These are phyloP conservation scores for silkworm (Bombyx mori) DNA, from an alignment of 1,140 invertebrate species.

Conservation along the genomic window ASM3026992v2 NC_085122.1:6559501-6560000, in stretches of 20 bases:
- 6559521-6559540: constrained; percentile 62
- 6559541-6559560: constrained; percentile 58
- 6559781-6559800: neutral
- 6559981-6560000: constrained; percentile 48
- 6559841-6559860: constrained; percentile 60
- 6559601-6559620: constrained; percentile 22
- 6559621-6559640: constrained; percentile 18
- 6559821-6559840: constrained; percentile 45
- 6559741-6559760: neutral
- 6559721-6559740: constrained; percentile 17
- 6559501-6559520: constrained; percentile 42
- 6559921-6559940: constrained; percentile 15
- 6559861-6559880: constrained; percentile 59
- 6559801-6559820: constrained; percentile 3
- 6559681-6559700: constrained; percentile 57
- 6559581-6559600: constrained; percentile 29
- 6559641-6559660: constrained; percentile 32
- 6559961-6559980: constrained; percentile 45
- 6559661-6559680: constrained; percentile 52
- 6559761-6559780: constrained; percentile 1
- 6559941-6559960: constrained; percentile 5
- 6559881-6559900: constrained; percentile 46
- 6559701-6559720: constrained; percentile 41
- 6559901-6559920: constrained; percentile 25
- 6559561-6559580: constrained; percentile 52